Percentiles rank a stretch among this genome's conserved stretches.
Conservation (phyloP, 2,797 vertebrate genomes). For the Margarornis squamiger region DNA sequence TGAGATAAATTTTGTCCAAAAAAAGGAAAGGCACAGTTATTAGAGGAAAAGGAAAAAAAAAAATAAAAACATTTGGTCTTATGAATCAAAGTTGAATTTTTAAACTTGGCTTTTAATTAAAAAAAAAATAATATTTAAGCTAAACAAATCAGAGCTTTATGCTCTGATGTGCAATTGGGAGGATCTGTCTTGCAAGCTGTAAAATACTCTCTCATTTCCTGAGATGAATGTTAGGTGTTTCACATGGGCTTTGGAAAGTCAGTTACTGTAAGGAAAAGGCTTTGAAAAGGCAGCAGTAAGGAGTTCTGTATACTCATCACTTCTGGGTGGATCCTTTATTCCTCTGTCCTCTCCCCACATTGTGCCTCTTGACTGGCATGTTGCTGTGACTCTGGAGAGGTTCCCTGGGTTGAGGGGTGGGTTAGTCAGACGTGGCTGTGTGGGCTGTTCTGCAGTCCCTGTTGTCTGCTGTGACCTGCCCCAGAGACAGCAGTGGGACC, state of each 20-base stretch:
- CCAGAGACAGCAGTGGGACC: not conserved
- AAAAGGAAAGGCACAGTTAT: not conserved
- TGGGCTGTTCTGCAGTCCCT: not conserved
- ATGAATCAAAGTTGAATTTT: not conserved
- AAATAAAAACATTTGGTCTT: not conserved
- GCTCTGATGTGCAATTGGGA: not conserved
- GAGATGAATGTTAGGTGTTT: not conserved
- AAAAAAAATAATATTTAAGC: not conserved
- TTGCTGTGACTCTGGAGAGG: not conserved
- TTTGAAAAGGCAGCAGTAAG: not conserved
- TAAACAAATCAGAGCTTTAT: not conserved
- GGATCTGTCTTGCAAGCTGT: not conserved
- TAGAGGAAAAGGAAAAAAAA: not conserved
- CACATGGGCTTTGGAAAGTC: not conserved
- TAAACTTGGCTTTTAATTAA: not conserved
- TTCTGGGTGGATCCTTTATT: not conserved
- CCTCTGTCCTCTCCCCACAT: not conserved
- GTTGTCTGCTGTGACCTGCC: not conserved
- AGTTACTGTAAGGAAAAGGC: not conserved
- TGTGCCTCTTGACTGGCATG: fast-evolving
- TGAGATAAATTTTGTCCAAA: not conserved
- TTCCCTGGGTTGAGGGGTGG: not conserved
- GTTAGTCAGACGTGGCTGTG: fast-evolving
- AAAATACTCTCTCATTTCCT: not conserved
- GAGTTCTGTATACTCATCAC: not conserved